phyloP scores from a whole-genome alignment of 2,113 vertebrate genomes.

The Motacilla alba region DNA sequence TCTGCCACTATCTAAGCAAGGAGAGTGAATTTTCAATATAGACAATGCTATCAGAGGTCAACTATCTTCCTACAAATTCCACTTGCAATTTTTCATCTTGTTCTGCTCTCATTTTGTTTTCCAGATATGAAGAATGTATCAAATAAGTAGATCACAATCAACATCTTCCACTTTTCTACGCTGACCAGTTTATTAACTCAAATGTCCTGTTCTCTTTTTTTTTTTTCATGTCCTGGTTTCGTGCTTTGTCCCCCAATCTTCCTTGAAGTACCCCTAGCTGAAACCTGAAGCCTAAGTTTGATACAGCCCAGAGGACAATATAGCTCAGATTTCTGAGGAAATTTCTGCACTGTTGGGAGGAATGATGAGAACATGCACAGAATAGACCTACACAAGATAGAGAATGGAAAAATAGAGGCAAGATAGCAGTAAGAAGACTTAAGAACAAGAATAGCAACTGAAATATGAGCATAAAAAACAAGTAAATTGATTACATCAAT shows the following conservation, averaged over 20 bases:
- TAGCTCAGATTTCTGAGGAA: not conserved
- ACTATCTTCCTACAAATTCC: not conserved
- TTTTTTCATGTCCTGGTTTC: not conserved
- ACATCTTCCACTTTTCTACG: not conserved
- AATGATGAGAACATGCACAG: accelerated
- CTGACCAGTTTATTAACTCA: not conserved
- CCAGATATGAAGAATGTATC: not conserved
- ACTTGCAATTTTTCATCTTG: not conserved
- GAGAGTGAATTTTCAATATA: not conserved
- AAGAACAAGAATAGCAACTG: not conserved
- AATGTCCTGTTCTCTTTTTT: not conserved
- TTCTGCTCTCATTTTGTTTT: not conserved
- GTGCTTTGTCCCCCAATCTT: not conserved
- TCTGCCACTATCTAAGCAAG: not conserved
- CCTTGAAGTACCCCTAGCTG: not conserved
- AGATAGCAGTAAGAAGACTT: not conserved
- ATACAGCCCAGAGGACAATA: not conserved
- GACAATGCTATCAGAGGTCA: not conserved
- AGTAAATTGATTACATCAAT: not conserved
- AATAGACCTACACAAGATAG: not conserved
- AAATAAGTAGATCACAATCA: slow-evolving; percentile 14
- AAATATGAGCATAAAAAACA: not conserved
- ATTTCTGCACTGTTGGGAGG: not conserved
- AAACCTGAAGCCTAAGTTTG: not conserved
- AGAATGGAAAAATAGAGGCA: not conserved